Conservation (phyloP, 2,797 vertebrate species). For the Melanotaenia trifasciata region DNA sequence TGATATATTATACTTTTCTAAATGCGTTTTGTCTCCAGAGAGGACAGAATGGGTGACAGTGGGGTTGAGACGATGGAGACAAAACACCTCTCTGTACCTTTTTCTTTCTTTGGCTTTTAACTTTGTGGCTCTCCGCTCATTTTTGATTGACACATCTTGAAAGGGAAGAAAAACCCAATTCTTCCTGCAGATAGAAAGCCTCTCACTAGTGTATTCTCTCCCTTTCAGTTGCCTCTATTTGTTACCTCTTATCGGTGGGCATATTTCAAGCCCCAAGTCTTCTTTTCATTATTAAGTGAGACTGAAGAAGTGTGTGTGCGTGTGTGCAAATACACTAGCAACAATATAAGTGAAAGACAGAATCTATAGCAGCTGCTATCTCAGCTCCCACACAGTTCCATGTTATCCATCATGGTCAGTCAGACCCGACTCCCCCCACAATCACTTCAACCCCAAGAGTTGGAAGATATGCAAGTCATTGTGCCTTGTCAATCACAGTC, state of each 20-base stretch:
- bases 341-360: constrained; percentile 32
- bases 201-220: constrained; percentile 40
- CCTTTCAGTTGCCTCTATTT: constrained; percentile 34
- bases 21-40: constrained; percentile 24
- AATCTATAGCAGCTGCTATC: constrained; percentile 55
- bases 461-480: constrained; percentile 43
- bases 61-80: constrained; percentile 38
- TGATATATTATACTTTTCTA: not conserved
- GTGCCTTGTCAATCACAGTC: constrained; percentile 58
- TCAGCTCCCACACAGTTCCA: constrained; percentile 43
- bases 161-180: constrained; percentile 65
- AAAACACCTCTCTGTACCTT: constrained; percentile 43
- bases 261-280: constrained; percentile 62
- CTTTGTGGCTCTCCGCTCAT: constrained; percentile 35
- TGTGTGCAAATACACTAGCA: constrained; percentile 20
- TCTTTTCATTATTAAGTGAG: constrained; percentile 33
- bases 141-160: constrained; percentile 55
- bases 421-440: constrained; percentile 42
- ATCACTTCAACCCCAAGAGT: constrained; percentile 33
- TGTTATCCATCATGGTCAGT: constrained; percentile 68
- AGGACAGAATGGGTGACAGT: constrained; percentile 43
- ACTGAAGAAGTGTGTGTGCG: constrained; percentile 14
- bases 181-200: constrained; percentile 53
- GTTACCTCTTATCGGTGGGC: constrained; percentile 54
- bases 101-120: constrained; percentile 10